Evolutionary conservation across 2,797 vertebrate genomes (phyloP), one percentile per base, ranked within the genome.

Genomic region (Yasuhikotakia modesta): DNA sequence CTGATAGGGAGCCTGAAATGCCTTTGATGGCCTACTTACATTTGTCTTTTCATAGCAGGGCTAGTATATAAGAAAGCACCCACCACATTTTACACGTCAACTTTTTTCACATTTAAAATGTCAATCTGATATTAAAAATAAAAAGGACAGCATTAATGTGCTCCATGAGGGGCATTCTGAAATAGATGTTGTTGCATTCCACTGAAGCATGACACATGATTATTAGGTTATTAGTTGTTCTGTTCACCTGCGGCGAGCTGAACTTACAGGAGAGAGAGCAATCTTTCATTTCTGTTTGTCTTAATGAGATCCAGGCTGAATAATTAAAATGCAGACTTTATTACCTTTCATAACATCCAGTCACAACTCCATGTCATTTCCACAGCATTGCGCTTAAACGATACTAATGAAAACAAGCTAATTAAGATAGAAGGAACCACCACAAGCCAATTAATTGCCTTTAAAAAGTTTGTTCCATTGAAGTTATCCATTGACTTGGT

Each of bases 341-440:
- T 75, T 75, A 78, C 63, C 67, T 61, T 55, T 60, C 69, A 70
- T 72, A 66, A 63, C 74, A 74, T 82, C 43, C 61, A 75, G 50
- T 50, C 63, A 21, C 30, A 71, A 53, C 65, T 67, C 24, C 32
- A 61, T 70, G 72, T 77, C 58, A 79, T 80, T 82, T 78, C 76
- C 68, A 71, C 68, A 53, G 68, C 68, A 52, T 11, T 78, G 76
- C 76, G 65, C 68, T 65, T 78, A 71, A 78, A 71, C 21, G 39
- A 69, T 69, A 70, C 60, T 78, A 81, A 82, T 79, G 35, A 84
- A 82, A 84, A 80, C 80, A 82, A 67, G 66, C 58, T 82, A 81
- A 84, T 79, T 80, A 80, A 74, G 61, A 65, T 58, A 67, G 70
- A 82, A 76, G 74, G 21, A 69, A 75, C 22, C 30, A n/a, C 77